Conservation (phyloP, 2,888 invertebrate genomes). For the Plagiodera versicolora region DNA sequence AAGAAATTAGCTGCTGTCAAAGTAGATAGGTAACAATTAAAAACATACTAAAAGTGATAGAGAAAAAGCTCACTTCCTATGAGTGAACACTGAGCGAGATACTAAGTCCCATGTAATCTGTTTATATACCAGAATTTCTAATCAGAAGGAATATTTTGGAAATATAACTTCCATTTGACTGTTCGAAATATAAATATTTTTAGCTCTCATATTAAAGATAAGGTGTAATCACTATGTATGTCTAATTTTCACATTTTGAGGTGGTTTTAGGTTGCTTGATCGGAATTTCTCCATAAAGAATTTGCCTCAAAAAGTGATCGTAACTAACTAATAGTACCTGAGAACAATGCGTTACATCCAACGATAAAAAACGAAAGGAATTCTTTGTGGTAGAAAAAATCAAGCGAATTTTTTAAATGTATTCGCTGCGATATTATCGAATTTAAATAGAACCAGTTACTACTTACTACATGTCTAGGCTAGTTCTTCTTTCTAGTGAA, state of each 20-base stretch:
- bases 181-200: conserved; percentile 47
- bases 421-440: conserved; percentile 51
- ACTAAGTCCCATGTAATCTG: too few relatives aligned
- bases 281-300: conserved; percentile 37
- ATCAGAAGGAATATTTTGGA: conserved; percentile 24
- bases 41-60: too few relatives aligned
- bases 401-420: conserved; percentile 46
- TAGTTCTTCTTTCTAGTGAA: conserved; percentile 51
- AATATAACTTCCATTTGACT: conserved; percentile 46
- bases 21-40: too few relatives aligned
- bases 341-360: conserved; percentile 23
- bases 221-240: conserved; percentile 44
- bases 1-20: too few relatives aligned
- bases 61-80: too few relatives aligned
- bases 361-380: conserved; percentile 36
- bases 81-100: too few relatives aligned
- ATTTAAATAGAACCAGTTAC: conserved; percentile 51
- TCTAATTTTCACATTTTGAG: conserved; percentile 42
- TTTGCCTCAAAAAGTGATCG: conserved; percentile 10
- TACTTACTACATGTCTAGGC: conserved; percentile 52
- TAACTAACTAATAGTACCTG: conserved; percentile 28
- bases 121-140: background rate
- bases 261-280: conserved; percentile 33
- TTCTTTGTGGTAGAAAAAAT: conserved; percentile 34
- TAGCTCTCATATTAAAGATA: conserved; percentile 47